These are phyloP conservation scores for Drosophila grimshawi DNA, from an alignment of 1,140 invertebrate genomes.

Conservation along the genomic window DNA sequence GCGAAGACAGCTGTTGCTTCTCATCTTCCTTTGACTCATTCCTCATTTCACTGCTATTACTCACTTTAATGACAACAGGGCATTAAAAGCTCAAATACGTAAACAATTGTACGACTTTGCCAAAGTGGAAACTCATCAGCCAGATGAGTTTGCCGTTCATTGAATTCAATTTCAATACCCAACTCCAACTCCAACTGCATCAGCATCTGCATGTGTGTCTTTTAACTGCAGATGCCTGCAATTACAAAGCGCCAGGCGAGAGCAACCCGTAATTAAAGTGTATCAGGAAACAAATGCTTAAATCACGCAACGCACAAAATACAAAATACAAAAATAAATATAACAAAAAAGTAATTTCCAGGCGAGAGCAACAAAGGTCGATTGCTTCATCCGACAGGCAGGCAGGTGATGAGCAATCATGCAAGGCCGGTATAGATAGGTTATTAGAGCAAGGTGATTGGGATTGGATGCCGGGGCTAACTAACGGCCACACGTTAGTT, in stretches of 20 bases:
- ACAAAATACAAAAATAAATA: constrained; percentile 1
- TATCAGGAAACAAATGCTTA: constrained; percentile 83
- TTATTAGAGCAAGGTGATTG: constrained; percentile 62
- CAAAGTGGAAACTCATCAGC: constrained; percentile 24
- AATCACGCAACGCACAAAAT: constrained; percentile 73
- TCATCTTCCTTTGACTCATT: not conserved
- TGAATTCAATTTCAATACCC: constrained; percentile 41
- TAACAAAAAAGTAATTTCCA: constrained; percentile 33
- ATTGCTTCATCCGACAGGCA: constrained; percentile 82
- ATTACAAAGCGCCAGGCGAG: constrained; percentile 36
- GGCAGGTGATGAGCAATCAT: constrained; percentile 75
- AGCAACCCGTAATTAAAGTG: constrained; percentile 69
- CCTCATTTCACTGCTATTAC: not conserved
- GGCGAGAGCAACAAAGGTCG: constrained; percentile 48
- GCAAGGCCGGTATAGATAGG: constrained; percentile 63
- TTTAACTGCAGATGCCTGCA: constrained; percentile 14
- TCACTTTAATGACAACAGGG: not conserved
- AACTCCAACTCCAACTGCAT: not conserved
- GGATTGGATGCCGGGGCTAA: constrained; percentile 22
- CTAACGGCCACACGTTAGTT: constrained; percentile 22
- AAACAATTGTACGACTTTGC: not conserved
- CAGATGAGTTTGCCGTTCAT: constrained; percentile 46
- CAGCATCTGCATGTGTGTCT: not conserved
- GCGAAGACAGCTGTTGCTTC: not conserved
- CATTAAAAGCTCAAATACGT: constrained; percentile 1